Percentiles rank a stretch among this genome's conserved stretches.
Evolutionary conservation across 1,140 invertebrate species (phyloP).

Genomic region (Pogonomyrmex barbatus): DNA sequence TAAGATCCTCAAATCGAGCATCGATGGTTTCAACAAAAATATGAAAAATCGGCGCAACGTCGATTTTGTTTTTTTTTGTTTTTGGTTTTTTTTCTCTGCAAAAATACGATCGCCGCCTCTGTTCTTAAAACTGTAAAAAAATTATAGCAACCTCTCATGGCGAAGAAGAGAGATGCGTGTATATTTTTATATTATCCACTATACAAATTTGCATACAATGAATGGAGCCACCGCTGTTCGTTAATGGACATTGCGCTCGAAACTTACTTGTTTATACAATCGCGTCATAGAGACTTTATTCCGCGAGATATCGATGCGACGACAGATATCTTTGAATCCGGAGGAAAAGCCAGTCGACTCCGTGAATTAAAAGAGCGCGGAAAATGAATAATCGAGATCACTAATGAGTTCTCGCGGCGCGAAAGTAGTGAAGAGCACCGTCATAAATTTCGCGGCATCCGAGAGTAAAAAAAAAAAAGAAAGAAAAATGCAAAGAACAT

Average conservation of each 20-base stretch:
- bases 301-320: neutral
- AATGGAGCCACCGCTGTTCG: neutral
- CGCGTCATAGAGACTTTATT: neutral
- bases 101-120: neutral
- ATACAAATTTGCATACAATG: neutral
- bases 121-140: slow-evolving; percentile 17
- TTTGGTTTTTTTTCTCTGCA: slow-evolving; percentile 12
- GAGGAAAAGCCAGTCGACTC: neutral
- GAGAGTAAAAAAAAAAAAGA: neutral
- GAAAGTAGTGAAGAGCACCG: neutral
- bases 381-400: slow-evolving; percentile 22
- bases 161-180: neutral
- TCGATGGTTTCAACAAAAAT: slow-evolving; percentile 48
- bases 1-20: slow-evolving; percentile 38
- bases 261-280: neutral
- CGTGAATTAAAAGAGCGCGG: neutral
- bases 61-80: slow-evolving; percentile 11
- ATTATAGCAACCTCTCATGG: neutral
- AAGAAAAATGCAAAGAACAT: neutral
- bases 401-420: neutral
- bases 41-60: slow-evolving; percentile 16
- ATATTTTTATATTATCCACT: slow-evolving; percentile 21
- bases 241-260: neutral
- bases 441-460: slow-evolving; percentile 16
- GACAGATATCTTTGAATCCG: neutral